Conservation (phyloP, 30 jellyfish, hydroid and myxozoan species). For the Morbakka virulenta region DNA sequence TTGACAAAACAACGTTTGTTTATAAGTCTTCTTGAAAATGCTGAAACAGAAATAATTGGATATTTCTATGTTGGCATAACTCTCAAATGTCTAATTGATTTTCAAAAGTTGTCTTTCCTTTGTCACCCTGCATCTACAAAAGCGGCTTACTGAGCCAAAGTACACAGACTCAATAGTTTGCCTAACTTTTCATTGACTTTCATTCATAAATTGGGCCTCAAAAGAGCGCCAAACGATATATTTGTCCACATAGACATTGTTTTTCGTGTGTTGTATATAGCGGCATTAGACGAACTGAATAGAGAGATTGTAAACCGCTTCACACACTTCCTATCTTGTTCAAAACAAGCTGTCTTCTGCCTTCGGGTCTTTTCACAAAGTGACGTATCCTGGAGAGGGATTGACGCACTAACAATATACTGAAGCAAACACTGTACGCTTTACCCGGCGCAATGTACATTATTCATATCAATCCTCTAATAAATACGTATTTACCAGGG, state of each 20-base stretch:
- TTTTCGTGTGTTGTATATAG: background rate
- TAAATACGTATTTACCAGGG: no score
- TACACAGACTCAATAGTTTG: no score
- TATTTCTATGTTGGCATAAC: no score
- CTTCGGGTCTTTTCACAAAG: background rate
- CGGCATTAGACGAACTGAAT: background rate
- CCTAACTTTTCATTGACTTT: background rate
- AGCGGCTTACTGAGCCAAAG: no score
- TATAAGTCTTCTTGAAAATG: no score
- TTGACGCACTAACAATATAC: background rate
- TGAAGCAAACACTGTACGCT: background rate
- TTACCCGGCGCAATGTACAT: no score
- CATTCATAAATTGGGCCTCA: background rate
- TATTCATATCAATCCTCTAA: no score
- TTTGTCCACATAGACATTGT: background rate
- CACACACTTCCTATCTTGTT: background rate
- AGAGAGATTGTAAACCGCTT: background rate
- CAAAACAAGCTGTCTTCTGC: background rate
- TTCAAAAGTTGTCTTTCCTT: no score
- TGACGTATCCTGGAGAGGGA: background rate
- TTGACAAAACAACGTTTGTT: no score
- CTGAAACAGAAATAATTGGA: no score
- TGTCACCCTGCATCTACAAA: no score
- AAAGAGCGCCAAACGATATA: background rate
- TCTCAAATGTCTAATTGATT: no score